Conservation (phyloP, 2,888 invertebrate genomes). For the Halictus ligatus region DNA sequence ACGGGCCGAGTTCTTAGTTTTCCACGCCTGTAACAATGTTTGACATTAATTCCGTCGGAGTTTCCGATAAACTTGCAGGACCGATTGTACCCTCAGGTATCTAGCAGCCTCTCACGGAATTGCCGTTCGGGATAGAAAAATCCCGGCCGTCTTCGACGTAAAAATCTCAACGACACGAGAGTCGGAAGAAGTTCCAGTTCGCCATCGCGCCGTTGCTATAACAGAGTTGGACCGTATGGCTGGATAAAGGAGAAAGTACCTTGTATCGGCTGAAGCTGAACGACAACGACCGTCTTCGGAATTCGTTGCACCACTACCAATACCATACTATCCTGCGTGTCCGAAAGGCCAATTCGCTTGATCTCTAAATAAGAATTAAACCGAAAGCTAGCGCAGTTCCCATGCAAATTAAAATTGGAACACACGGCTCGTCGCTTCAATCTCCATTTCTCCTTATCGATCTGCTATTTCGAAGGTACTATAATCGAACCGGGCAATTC, state of each 20-base stretch:
- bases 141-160: conserved; percentile 14
- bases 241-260: conserved; percentile 51
- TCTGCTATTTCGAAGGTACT: not conserved
- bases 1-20: not conserved
- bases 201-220: conserved; percentile 28
- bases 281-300: conserved; percentile 35
- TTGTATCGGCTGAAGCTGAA: conserved; percentile 40
- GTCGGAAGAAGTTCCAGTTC: conserved; percentile 33
- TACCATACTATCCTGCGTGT: conserved; percentile 31
- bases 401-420: conserved; percentile 70
- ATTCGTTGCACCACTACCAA: conserved; percentile 29
- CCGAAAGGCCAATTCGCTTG: conserved; percentile 49
- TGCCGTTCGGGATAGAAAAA: conserved; percentile 19
- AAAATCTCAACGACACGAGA: conserved; percentile 33
- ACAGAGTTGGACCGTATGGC: conserved; percentile 56
- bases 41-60: conserved; percentile 3
- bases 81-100: not conserved
- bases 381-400: conserved; percentile 40
- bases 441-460: conserved; percentile 22
- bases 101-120: conserved; percentile 24
- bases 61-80: not conserved
- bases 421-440: conserved; percentile 41
- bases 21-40: conserved; percentile 1
- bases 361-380: conserved; percentile 73
- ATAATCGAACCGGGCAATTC: not conserved